Conservation (phyloP, 1,140 invertebrate species). For the Cryptotermes secundus region DNA sequence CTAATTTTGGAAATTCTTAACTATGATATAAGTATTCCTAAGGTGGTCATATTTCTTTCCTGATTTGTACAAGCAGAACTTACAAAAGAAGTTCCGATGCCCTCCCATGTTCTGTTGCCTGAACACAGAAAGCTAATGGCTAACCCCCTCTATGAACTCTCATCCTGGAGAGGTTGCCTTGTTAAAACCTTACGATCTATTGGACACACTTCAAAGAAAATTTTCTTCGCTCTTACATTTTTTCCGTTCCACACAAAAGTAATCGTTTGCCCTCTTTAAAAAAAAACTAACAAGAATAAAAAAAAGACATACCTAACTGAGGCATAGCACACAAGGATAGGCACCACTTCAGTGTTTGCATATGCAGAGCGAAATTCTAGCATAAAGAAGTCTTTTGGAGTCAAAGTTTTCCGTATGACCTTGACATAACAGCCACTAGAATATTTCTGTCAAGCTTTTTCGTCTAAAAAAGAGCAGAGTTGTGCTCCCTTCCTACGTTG, state of each 20-base stretch:
- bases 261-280: not conserved
- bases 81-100: no score
- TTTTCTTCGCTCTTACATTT: not conserved
- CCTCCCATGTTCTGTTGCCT: not conserved
- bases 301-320: not conserved
- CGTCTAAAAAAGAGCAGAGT: no score
- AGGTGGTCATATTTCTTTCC: no score
- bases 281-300: not conserved
- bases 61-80: not conserved
- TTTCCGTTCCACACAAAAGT: not conserved
- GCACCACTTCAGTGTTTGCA: slow-evolving; percentile 4
- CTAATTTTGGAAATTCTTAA: no score
- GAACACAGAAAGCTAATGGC: not conserved
- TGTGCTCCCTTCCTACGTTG: no score
- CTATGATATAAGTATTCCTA: no score
- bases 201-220: slow-evolving; percentile 21
- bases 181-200: slow-evolving; percentile 23
- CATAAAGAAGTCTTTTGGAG: not conserved
- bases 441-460: no score
- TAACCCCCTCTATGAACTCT: not conserved
- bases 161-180: not conserved
- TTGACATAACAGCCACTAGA: not conserved
- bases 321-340: not conserved
- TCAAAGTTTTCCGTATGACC: not conserved
- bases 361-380: not conserved